These are phyloP conservation scores for Chrysaora quinquecirrha DNA, from an alignment of 30 jellyfish, hydroid and myxozoan species.

Conservation along the genomic window DNA sequence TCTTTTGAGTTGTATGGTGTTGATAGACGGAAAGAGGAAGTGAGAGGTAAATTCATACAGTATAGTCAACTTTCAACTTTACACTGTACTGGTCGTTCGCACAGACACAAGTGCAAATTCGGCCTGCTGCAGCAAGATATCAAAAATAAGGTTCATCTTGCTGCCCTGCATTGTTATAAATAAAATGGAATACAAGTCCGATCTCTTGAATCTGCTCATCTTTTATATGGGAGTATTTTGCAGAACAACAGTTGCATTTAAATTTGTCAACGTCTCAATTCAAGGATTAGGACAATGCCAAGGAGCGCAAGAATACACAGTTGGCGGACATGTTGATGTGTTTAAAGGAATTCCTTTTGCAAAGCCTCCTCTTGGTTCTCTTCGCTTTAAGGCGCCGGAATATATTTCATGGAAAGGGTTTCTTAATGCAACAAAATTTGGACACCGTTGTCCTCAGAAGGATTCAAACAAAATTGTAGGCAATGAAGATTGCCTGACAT, in stretches of 20 bases:
- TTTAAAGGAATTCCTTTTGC: slow-evolving; percentile 49
- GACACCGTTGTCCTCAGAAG: slow-evolving; percentile 19
- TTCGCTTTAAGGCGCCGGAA: slow-evolving; percentile 35
- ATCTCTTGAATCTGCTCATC: too few species aligned
- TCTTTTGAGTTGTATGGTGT: too few species aligned
- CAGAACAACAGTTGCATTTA: neutral
- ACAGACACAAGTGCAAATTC: too few species aligned
- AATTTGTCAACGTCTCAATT: neutral
- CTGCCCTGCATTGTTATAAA: too few species aligned
- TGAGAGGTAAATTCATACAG: too few species aligned
- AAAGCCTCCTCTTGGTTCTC: slow-evolving; percentile 40
- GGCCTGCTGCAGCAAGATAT: too few species aligned
- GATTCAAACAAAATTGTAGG: neutral
- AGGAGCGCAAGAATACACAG: neutral
- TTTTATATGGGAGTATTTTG: neutral
- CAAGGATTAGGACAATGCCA: neutral
- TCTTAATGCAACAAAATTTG: slow-evolving; percentile 11
- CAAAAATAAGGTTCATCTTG: too few species aligned
- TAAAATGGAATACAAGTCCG: too few species aligned
- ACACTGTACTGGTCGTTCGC: too few species aligned
- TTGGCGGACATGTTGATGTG: neutral
- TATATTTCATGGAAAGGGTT: slow-evolving; percentile 8
- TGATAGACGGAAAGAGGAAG: too few species aligned
- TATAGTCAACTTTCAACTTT: too few species aligned
- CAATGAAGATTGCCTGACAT: slow-evolving; percentile 23